Evolutionary conservation across 53 echinoderm and acorn worm species (phyloP).

Genomic region (Echinometra lucunter): DNA sequence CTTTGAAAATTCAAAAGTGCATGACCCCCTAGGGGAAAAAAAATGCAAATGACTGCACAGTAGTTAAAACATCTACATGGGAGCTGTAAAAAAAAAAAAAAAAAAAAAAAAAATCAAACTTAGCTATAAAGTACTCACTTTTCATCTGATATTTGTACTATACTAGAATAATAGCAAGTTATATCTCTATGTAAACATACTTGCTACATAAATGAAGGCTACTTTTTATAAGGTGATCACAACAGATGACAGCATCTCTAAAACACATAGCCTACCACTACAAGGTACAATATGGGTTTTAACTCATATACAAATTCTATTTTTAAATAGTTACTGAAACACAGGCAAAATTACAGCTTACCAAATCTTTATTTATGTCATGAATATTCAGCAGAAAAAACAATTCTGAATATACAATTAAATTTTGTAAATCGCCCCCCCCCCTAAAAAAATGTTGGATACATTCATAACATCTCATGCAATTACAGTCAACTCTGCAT

Average conservation of each 20-base stretch:
- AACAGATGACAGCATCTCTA: not conserved
- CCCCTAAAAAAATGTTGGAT: not conserved
- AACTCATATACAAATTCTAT: not conserved
- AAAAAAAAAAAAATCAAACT: not conserved
- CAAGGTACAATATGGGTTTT: not conserved
- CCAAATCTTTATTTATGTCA: not conserved
- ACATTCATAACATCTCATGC: not conserved
- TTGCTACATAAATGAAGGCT: not conserved
- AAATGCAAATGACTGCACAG: not conserved
- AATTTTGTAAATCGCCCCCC: not conserved
- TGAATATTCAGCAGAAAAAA: not conserved
- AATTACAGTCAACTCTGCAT: no score
- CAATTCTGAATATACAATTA: not conserved
- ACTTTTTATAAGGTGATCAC: not conserved
- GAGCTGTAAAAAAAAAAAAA: no score
- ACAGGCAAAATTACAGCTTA: not conserved
- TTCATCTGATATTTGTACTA: not conserved
- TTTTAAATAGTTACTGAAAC: not conserved
- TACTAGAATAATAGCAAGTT: not conserved
- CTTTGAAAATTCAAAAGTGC: not conserved
- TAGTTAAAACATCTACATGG: not conserved
- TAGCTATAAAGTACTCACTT: not conserved
- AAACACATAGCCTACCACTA: not conserved
- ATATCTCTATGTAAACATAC: not conserved
- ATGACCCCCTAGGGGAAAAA: not conserved